These are phyloP conservation scores for Scotopteryx bipunctaria DNA, from an alignment of 2,888 invertebrate genomes.

Conservation along the genomic window DNA sequence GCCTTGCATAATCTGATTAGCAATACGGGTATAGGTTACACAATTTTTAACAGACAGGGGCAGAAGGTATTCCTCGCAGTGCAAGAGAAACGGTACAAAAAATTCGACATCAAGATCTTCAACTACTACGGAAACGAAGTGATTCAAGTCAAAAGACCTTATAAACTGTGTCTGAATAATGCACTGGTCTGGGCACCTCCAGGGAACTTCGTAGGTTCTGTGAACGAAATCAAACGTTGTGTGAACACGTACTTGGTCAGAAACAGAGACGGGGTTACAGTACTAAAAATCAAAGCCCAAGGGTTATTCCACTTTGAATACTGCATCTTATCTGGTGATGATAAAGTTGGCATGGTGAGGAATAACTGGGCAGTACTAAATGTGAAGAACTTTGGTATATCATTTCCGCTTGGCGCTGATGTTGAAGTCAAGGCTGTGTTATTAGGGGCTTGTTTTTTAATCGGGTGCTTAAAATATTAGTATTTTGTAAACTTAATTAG, in stretches of 20 bases:
- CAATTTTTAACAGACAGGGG: constrained; percentile 57
- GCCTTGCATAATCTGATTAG: constrained; percentile 54
- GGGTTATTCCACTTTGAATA: constrained; percentile 38
- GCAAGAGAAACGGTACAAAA: constrained; percentile 38
- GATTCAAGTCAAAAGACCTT: constrained; percentile 49
- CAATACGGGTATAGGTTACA: constrained; percentile 46
- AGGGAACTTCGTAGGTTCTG: constrained; percentile 56
- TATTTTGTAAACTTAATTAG: too few relatives aligned
- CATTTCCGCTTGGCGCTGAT: constrained; percentile 51
- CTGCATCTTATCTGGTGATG: constrained; percentile 37
- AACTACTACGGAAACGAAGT: constrained; percentile 67
- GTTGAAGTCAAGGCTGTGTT: constrained; percentile 52
- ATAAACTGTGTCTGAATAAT: constrained; percentile 42
- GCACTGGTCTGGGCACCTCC: constrained; percentile 58
- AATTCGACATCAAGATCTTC: constrained; percentile 54
- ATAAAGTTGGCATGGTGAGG: constrained; percentile 48
- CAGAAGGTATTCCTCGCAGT: constrained; percentile 64
- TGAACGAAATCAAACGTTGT: constrained; percentile 38
- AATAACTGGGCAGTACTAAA: constrained; percentile 37
- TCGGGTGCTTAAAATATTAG: constrained; percentile 47
- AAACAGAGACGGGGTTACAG: constrained; percentile 38
- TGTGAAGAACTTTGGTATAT: constrained; percentile 44
- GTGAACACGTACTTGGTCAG: constrained; percentile 46
- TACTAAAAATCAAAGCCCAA: constrained; percentile 46
- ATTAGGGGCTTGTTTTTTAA: constrained; percentile 58